phyloP scores from a whole-genome alignment of 2,888 invertebrate species.

The Lepidocyrtinus sp. region DNA sequence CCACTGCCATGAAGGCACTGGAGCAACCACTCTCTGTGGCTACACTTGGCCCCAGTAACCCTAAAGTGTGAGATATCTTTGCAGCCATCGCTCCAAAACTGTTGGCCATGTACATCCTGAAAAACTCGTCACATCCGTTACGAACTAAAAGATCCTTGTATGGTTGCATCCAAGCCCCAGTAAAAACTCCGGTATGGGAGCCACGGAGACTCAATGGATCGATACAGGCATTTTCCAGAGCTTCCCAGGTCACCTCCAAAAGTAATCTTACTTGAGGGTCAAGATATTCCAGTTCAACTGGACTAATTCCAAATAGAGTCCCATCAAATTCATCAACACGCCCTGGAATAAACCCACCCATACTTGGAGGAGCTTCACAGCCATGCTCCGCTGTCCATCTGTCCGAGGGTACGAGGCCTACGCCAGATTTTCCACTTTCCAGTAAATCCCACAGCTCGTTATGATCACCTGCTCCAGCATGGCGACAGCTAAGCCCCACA shows the following conservation, averaged over 20 bases:
- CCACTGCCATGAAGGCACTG: slow-evolving; percentile 44
- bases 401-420: slow-evolving; percentile 19
- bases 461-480: slow-evolving; percentile 25
- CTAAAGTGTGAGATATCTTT: slow-evolving; percentile 31
- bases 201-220: slow-evolving; percentile 10
- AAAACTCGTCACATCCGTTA: slow-evolving; percentile 33
- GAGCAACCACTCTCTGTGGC: slow-evolving; percentile 50
- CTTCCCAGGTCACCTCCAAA: slow-evolving; percentile 91
- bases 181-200: slow-evolving; percentile 34
- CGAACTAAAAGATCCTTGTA: slow-evolving; percentile 31
- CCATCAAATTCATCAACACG: slow-evolving; percentile 80
- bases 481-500: slow-evolving; percentile 39
- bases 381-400: slow-evolving; percentile 44
- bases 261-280: slow-evolving; percentile 92
- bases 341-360: slow-evolving; percentile 31
- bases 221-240: slow-evolving; percentile 71
- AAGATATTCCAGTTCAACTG: slow-evolving; percentile 93
- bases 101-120: slow-evolving; percentile 52
- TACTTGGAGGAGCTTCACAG: neutral
- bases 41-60: slow-evolving; percentile 37
- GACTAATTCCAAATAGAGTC: slow-evolving; percentile 90
- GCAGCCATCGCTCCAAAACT: slow-evolving; percentile 52
- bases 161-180: slow-evolving; percentile 41
- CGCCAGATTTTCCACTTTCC: slow-evolving; percentile 23
- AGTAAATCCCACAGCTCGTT: slow-evolving; percentile 42